Evolutionary conservation across 2,113 vertebrate species (phyloP).

Genomic region (Suricata suricatta): DNA sequence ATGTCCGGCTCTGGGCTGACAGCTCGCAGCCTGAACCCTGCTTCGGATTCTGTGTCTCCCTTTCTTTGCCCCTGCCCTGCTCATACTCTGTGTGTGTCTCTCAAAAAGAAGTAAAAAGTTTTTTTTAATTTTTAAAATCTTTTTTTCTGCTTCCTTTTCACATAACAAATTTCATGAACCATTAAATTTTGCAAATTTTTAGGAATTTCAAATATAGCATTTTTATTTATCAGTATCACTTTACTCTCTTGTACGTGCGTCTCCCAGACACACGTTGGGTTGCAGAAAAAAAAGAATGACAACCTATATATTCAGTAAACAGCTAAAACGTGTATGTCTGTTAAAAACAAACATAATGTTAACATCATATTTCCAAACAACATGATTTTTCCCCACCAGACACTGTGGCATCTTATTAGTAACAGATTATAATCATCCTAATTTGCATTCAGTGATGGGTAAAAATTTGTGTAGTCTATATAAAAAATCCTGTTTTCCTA

Average conservation of each 20-base stretch:
- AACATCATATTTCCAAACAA: neutral
- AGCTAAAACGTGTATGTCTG: neutral
- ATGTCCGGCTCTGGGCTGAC: too few relatives aligned
- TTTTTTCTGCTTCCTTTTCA: neutral
- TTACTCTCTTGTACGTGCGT: neutral
- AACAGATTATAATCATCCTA: slow-evolving; percentile 1
- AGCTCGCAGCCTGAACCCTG: too few relatives aligned
- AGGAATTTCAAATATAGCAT: neutral
- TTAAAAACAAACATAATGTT: neutral
- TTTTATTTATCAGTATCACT: neutral
- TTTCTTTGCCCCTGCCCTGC: too few relatives aligned
- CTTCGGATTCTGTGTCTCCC: too few relatives aligned
- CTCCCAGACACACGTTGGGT: neutral
- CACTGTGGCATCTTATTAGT: neutral
- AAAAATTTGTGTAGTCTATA: neutral
- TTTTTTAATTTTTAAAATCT: neutral
- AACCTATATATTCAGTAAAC: neutral
- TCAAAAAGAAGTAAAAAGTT: too few relatives aligned
- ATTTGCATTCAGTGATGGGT: neutral
- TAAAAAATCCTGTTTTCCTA: neutral
- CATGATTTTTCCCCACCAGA: neutral
- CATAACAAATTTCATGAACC: neutral
- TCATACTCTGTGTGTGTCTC: too few relatives aligned
- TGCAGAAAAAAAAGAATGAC: slow-evolving; percentile 20
- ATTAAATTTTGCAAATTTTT: neutral